Evolutionary conservation across 2,888 invertebrate genomes (phyloP).

Genomic region (Drymonia ruficornis): DNA sequence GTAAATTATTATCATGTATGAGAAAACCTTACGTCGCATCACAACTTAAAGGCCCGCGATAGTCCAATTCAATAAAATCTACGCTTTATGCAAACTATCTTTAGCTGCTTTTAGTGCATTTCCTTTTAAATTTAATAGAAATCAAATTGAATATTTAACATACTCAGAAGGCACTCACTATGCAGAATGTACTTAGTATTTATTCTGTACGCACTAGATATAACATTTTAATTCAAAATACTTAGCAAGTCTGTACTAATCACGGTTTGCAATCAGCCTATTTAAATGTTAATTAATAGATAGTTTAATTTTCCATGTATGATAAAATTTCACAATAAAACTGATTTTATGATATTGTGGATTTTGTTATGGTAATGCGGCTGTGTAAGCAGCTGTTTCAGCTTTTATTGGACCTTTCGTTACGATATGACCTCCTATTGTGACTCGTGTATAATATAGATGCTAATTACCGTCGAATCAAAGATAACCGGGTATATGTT

Average conservation of each 20-base stretch:
- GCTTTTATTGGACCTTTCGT: too few species aligned
- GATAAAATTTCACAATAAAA: not conserved
- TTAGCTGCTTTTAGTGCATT: not conserved
- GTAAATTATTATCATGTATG: too few species aligned
- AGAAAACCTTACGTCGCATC: not conserved
- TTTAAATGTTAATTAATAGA: constrained; percentile 27
- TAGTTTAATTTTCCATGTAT: not conserved
- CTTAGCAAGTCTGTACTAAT: too few species aligned
- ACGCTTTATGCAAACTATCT: not conserved
- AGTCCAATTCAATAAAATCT: not conserved
- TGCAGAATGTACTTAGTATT: constrained; percentile 5
- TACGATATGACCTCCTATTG: too few species aligned
- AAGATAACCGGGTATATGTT: too few species aligned
- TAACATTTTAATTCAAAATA: not conserved
- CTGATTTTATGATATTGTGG: too few species aligned
- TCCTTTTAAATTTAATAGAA: not conserved
- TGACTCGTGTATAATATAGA: too few species aligned
- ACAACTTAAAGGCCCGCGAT: not conserved
- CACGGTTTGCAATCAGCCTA: constrained; percentile 19
- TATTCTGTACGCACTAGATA: constrained; percentile 6
- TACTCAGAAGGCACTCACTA: not conserved
- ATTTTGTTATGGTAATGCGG: too few species aligned
- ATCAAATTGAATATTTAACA: not conserved
- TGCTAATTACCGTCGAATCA: too few species aligned
- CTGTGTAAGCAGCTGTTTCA: too few species aligned